Conservation (phyloP, 53 echinoderm and acorn worm species). For the Stichopus horrens region DNA sequence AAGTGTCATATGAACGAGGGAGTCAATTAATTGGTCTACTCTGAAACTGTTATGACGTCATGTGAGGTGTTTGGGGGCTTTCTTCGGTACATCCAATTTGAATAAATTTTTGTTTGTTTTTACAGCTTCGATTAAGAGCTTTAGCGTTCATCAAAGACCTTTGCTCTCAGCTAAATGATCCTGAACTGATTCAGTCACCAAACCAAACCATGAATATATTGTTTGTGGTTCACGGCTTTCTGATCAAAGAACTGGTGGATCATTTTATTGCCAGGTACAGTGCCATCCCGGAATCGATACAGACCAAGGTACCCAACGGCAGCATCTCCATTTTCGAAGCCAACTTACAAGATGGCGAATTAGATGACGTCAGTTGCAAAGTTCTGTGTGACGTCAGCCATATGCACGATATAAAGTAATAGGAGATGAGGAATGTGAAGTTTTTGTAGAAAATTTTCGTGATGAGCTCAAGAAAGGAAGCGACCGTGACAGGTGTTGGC, state of each 20-base stretch:
- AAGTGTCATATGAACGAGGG: too few species aligned
- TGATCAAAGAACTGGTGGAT: slow-evolving; percentile 27
- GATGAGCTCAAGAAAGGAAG: too few species aligned
- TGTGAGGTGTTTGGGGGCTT: too few species aligned
- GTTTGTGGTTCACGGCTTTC: slow-evolving; percentile 27
- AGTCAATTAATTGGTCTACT: too few species aligned
- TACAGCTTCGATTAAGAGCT: not conserved
- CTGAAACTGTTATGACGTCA: too few species aligned
- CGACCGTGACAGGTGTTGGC: too few species aligned
- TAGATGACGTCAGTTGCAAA: slow-evolving; percentile 4
- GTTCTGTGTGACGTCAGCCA: slow-evolving; percentile 8
- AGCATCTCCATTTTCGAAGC: slow-evolving; percentile 22
- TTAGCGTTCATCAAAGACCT: not conserved
- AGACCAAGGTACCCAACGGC: not conserved
- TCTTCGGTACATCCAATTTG: too few species aligned
- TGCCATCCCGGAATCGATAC: not conserved
- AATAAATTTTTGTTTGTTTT: not conserved
- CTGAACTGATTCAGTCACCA: not conserved
- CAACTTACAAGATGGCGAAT: not conserved
- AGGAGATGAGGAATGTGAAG: too few species aligned
- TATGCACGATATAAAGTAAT: not conserved
- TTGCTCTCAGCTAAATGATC: not conserved
- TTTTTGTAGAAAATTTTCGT: too few species aligned
- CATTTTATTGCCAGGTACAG: not conserved
- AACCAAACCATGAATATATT: not conserved